Evolutionary conservation across 2,797 vertebrate species (phyloP), one percentile per base, ranked within the genome.

Genomic region (Brachyrhaphis roseni): DNA sequence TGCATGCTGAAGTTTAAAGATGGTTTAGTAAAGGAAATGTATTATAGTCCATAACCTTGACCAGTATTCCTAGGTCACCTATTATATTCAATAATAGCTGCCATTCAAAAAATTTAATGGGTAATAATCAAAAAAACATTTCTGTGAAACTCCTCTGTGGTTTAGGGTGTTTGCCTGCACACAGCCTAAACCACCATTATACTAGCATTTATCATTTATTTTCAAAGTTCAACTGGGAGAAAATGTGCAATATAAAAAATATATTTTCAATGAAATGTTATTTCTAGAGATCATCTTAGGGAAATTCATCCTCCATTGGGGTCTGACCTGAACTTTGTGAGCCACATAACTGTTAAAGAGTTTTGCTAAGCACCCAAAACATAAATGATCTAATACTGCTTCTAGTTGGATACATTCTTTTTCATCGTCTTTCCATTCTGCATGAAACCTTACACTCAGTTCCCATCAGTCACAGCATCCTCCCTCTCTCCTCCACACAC

Each of bases 401-500:
- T 71, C 26, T 16, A 16, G 39, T 45, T 34, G 18, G 8, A 45
- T n/a, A 26, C n/a, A 43, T 70, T 51, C 23, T 20, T 31, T 71
- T 31, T 26, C n/a, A 28, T 6, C 18, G 15, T n/a, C 6, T n/a
- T 45, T 45, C 11, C 16, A 43, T 53, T 78, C 23, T 76, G 18
- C 49, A 72, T 81, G 64, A 84, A 51, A 74, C 46, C 36, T 41
- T 47, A 6, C 15, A 55, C 28, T 70, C 12, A 31, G 3, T 10
- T 18, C 2, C 57, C 76, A 49, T 77, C 59, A 83, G 77, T 75
- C 81, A 72, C 43, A 83, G 57, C 55, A 78, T 45, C 31, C 20
- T 47, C 77, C 75, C 43, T 55, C 75, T 8, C 28, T 74, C 45
- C 34, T 34, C 31, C 31, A 49, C 43, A 78, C 75, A 77, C 64